Conservation (phyloP, 2,888 invertebrate genomes). For the Oscheius myriophilus region DNA sequence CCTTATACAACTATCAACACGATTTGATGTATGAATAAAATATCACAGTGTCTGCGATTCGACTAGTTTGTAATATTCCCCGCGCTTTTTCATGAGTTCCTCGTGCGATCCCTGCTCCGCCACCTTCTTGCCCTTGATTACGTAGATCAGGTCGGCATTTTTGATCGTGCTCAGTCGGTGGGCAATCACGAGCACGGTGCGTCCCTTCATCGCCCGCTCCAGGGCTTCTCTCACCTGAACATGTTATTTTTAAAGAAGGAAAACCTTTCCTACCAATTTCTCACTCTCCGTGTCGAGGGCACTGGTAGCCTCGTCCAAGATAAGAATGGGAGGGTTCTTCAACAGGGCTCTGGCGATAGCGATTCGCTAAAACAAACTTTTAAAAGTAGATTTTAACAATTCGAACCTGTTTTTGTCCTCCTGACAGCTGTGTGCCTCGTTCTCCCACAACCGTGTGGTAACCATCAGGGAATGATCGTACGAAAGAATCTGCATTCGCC, state of each 20-base stretch:
- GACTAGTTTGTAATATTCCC: conserved; percentile 70
- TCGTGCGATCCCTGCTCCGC: conserved; percentile 77
- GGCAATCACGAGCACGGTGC: conserved; percentile 93
- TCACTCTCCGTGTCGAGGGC: conserved; percentile 77
- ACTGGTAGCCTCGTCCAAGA: conserved; percentile 93
- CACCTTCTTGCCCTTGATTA: conserved; percentile 82
- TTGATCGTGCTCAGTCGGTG: conserved; percentile 90
- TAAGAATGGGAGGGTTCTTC: conserved; percentile 83
- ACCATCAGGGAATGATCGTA: conserved; percentile 82
- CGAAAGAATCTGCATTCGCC: conserved; percentile 93
- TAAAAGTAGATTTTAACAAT: conserved; percentile 2
- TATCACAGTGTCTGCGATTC: conserved; percentile 27
- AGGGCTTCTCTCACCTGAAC: conserved; percentile 77
- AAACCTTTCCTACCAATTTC: conserved; percentile 42
- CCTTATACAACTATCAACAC: background rate
- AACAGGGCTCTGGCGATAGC: conserved; percentile 92
- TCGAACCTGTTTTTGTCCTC: conserved; percentile 31
- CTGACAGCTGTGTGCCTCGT: conserved; percentile 72
- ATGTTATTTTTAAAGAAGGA: background rate
- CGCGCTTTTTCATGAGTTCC: conserved; percentile 81
- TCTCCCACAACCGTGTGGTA: conserved; percentile 82
- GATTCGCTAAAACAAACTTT: conserved; percentile 77
- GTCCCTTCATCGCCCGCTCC: conserved; percentile 82
- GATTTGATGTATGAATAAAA: background rate
- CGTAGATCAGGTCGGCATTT: conserved; percentile 90